Evolutionary conservation across 2,888 invertebrate species (phyloP).

Genomic region (Cataglyphis cursor): DNA sequence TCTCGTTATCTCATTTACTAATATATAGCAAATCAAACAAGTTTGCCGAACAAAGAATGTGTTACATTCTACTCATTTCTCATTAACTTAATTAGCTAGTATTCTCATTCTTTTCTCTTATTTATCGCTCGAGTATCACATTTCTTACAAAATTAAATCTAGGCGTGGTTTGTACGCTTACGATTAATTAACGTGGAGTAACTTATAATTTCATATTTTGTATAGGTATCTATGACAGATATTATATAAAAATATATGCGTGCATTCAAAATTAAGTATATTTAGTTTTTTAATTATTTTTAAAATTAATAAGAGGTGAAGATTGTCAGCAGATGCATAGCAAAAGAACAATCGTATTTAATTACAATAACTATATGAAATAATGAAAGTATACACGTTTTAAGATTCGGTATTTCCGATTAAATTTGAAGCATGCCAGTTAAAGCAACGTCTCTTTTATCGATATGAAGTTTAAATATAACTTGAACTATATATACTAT

Average conservation of each 20-base stretch:
- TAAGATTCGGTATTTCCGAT: neutral
- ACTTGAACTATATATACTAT: neutral
- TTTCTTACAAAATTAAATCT: conserved; percentile 62
- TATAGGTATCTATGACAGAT: neutral
- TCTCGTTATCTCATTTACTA: neutral
- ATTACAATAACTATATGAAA: neutral
- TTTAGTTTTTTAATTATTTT: neutral
- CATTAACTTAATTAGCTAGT: conserved; percentile 65
- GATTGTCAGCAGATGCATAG: neutral
- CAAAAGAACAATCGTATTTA: neutral
- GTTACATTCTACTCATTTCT: conserved; percentile 60
- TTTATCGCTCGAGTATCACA: neutral
- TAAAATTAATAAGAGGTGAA: neutral
- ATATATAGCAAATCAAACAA: conserved; percentile 37
- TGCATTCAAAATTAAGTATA: neutral
- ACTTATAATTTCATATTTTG: conserved; percentile 46
- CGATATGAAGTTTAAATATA: conserved; percentile 16
- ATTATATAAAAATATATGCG: neutral
- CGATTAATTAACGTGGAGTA: conserved; percentile 57
- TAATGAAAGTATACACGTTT: neutral
- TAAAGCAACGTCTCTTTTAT: conserved; percentile 4
- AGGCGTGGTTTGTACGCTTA: conserved; percentile 30
- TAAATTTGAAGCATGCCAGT: neutral
- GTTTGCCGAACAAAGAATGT: conserved; percentile 21
- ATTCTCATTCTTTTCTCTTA: conserved; percentile 14